These are phyloP conservation scores for Cinclus mexicanus DNA, from an alignment of 2,113 vertebrate species.

Conservation along the genomic window DNA sequence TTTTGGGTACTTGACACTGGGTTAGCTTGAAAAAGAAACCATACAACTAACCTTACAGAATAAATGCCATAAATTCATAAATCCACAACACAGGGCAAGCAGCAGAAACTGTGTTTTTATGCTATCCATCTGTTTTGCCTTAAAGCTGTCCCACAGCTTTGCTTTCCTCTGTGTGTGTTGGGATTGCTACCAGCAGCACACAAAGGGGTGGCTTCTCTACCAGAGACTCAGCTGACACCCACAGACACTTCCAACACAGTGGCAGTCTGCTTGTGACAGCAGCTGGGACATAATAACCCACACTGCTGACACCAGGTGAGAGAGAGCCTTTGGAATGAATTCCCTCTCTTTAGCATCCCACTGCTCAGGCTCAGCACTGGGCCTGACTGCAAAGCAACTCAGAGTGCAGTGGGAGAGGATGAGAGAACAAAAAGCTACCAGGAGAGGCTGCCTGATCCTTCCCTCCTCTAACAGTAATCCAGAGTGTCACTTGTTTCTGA, in stretches of 20 bases:
- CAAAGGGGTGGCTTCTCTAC: background rate
- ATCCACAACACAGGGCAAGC: background rate
- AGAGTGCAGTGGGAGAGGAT: background rate
- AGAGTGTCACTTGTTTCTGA: constrained; percentile 18
- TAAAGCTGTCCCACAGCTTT: background rate
- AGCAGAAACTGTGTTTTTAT: background rate
- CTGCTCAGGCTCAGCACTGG: background rate
- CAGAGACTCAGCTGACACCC: background rate
- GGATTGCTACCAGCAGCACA: background rate
- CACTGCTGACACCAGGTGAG: background rate
- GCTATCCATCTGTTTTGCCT: background rate
- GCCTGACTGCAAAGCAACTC: background rate
- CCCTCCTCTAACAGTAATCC: background rate
- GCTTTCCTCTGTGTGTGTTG: background rate
- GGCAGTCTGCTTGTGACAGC: background rate
- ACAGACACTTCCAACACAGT: accelerated
- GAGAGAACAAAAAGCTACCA: background rate
- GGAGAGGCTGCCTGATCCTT: background rate
- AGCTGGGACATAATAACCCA: background rate
- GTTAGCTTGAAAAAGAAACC: background rate
- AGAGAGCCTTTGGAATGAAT: background rate
- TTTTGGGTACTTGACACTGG: background rate
- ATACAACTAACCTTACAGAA: background rate
- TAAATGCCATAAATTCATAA: background rate
- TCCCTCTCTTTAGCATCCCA: background rate